These are phyloP conservation scores for Amazona vittata DNA, from an alignment of 2,113 vertebrate genomes.

Conservation along the genomic window DNA sequence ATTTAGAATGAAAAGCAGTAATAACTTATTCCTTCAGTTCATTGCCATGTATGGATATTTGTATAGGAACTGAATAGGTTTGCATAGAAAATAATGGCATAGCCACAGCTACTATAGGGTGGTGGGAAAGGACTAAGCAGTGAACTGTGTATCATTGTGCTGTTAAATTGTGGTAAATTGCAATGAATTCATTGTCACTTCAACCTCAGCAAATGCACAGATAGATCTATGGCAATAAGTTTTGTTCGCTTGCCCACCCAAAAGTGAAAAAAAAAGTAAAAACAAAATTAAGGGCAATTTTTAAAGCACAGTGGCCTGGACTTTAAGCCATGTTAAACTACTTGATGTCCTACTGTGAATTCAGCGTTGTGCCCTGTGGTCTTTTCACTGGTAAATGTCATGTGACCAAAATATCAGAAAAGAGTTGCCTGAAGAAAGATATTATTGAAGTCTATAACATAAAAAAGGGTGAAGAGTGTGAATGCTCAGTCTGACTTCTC, in stretches of 20 bases:
- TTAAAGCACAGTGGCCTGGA: neutral
- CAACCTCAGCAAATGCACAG: neutral
- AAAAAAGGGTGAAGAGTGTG: neutral
- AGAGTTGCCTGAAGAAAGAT: neutral
- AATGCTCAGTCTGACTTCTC: neutral
- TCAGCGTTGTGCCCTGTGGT: neutral
- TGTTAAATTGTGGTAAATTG: neutral
- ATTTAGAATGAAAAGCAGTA: neutral
- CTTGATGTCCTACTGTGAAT: neutral
- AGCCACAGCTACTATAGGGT: neutral
- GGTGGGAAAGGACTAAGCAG: neutral
- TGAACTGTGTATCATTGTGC: neutral
- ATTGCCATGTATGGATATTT: neutral
- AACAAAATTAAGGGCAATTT: neutral
- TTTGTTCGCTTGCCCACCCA: neutral
- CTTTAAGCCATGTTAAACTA: neutral
- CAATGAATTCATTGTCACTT: neutral
- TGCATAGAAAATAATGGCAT: neutral
- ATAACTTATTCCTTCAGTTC: neutral
- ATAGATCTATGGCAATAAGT: neutral
- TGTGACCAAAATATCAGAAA: neutral
- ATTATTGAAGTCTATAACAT: neutral
- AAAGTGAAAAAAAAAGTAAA: neutral
- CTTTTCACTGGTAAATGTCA: neutral
- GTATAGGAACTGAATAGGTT: neutral